Evolutionary conservation across 1,140 invertebrate genomes (phyloP), one percentile per base, ranked within the genome.

Genomic region (Diorhabda elongata): DNA sequence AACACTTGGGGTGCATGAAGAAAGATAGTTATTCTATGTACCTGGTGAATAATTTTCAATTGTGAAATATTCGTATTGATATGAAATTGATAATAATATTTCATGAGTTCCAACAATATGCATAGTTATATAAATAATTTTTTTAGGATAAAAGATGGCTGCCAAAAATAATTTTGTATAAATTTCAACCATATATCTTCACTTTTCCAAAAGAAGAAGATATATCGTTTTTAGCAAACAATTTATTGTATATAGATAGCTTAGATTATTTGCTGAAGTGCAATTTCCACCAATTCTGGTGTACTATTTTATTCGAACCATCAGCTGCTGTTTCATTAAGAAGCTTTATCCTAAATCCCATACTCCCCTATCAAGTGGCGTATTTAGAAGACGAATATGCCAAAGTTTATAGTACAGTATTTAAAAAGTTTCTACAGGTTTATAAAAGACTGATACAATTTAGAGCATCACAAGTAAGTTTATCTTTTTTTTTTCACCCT

Each of bases 211-310:
- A 69, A 66, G 72, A 76, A 63, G 76, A 77, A 68, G 74, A 78
- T 70, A 56, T 56, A 11, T 43, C 42, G 60, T 77, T 76, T 67
- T 4, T 72, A 45, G 61, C 42, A 11, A 75, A 73, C 58, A 77
- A 78, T 69, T 58, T 65, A 7, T 44, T 66, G 60, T 79, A 72
- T 68, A 62, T 78, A 52, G 66, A 73, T 56, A 69, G 63, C 63
- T 68, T 79, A 66, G 67, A 77, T 11, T 75, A 71, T 70, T 69
- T 79, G 41, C 41, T 76, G 44, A 72, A 70, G 47, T 78, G 76
- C 63, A 73, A 70, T 61, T 79, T 74, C 65, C 76, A 78, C 61
- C 76, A 78, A 42, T 79, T 79, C 72, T 79, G 78, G 78, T 78
- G 76, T 71, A 74, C 69, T 52, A 71, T 79, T 42, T 65, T 76